phyloP scores from a whole-genome alignment of 2,113 vertebrate genomes.

The Salminus brasiliensis region DNA sequence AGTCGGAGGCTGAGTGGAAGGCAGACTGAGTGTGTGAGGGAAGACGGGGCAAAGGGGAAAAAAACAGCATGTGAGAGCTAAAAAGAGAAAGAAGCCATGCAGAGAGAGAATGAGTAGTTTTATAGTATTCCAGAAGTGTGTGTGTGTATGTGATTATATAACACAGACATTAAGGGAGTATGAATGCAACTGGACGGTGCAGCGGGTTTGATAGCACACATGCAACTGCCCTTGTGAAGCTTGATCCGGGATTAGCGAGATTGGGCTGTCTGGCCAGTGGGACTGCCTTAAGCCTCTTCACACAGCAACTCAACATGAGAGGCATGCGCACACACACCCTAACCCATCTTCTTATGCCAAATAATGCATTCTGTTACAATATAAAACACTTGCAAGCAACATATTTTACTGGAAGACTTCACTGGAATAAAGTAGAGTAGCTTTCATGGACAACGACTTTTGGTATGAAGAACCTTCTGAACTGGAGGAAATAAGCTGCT shows the following conservation, averaged over 20 bases:
- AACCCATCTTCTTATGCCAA: neutral
- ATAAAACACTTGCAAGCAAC: neutral
- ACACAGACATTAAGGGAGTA: constrained; percentile 27
- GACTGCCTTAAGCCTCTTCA: constrained; percentile 27
- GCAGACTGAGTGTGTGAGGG: neutral
- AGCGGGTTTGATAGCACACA: neutral
- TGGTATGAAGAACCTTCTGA: too few relatives aligned
- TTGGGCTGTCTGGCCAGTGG: constrained; percentile 33
- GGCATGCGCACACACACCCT: neutral
- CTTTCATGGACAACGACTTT: too few relatives aligned
- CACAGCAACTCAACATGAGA: constrained; percentile 19
- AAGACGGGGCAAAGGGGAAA: neutral
- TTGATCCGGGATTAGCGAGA: constrained; percentile 54
- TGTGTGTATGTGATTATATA: constrained; percentile 33
- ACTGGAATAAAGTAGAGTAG: neutral
- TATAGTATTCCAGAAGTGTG: constrained; percentile 3
- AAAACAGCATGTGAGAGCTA: neutral
- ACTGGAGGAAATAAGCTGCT: too few relatives aligned
- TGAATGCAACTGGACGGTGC: neutral
- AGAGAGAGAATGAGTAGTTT: neutral
- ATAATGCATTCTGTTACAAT: neutral
- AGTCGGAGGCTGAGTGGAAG: neutral
- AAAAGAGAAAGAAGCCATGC: neutral
- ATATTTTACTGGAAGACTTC: neutral
- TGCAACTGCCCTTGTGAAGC: constrained; percentile 23